phyloP scores from a whole-genome alignment of 2,797 vertebrate species.

The Girardinus metallicus region DNA sequence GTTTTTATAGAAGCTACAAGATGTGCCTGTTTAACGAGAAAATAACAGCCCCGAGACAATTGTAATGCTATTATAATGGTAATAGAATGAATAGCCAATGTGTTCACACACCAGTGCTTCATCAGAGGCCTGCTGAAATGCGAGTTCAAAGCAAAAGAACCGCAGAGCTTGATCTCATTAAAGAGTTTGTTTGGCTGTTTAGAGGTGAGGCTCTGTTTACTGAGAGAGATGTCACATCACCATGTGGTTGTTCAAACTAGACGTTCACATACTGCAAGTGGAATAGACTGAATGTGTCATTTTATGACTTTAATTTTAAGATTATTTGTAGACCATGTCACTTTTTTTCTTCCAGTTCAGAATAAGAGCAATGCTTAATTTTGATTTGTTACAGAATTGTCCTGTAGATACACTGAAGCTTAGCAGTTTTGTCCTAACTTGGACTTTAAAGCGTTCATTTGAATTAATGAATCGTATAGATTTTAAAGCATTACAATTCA shows the following conservation, averaged over 20 bases:
- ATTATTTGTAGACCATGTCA: background rate
- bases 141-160: background rate
- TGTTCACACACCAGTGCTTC: background rate
- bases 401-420: background rate
- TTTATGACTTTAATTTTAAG: background rate
- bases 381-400: background rate
- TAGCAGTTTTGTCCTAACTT: too few relatives aligned
- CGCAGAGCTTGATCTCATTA: background rate
- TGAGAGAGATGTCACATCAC: background rate
- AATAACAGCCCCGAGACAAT: conserved; percentile 5
- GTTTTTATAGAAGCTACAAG: conserved; percentile 4
- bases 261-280: background rate
- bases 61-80: conserved; percentile 1
- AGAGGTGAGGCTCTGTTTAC: background rate
- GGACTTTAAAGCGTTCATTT: too few relatives aligned
- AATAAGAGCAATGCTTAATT: background rate
- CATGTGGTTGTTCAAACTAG: background rate
- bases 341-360: background rate
- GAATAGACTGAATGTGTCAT: background rate
- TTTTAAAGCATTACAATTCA: background rate
- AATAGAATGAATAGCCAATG: background rate
- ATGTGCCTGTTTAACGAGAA: background rate
- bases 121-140: background rate
- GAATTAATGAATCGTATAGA: too few relatives aligned
- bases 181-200: background rate